phyloP scores from a whole-genome alignment of 2,113 vertebrate species.

The Zosterops japonicus region DNA sequence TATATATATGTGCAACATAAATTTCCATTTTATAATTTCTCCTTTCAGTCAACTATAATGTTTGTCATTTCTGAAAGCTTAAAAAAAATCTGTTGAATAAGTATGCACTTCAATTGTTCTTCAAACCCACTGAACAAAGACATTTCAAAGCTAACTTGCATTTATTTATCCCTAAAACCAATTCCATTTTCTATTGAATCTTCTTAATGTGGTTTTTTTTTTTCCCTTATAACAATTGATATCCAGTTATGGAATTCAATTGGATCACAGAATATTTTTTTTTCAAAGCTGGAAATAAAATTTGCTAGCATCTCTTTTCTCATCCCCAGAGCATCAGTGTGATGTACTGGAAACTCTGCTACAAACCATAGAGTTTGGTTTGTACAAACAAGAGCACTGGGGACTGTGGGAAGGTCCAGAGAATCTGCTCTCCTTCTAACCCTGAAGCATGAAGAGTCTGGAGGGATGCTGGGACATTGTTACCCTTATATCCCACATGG shows the following conservation, averaged over 20 bases:
- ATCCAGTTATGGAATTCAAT: background rate
- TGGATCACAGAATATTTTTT: background rate
- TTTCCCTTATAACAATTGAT: background rate
- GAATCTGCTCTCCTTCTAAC: background rate
- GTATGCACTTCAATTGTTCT: background rate
- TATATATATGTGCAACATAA: background rate
- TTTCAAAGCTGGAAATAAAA: background rate
- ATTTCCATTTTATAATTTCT: background rate
- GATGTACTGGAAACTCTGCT: background rate
- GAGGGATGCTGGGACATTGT: background rate
- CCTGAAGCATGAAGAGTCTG: background rate
- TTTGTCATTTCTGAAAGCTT: background rate
- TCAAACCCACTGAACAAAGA: background rate
- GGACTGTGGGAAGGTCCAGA: background rate
- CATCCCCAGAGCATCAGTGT: background rate
- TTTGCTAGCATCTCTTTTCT: background rate
- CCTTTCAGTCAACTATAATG: background rate
- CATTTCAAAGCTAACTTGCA: background rate
- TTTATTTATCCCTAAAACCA: background rate
- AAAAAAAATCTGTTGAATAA: background rate
- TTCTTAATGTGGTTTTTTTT: background rate
- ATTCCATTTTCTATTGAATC: background rate
- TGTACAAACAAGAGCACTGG: background rate
- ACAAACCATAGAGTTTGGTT: background rate
- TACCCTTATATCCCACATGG: background rate